Evolutionary conservation across 2,113 vertebrate genomes (phyloP).

Genomic region (Eleginops maclovinus): DNA sequence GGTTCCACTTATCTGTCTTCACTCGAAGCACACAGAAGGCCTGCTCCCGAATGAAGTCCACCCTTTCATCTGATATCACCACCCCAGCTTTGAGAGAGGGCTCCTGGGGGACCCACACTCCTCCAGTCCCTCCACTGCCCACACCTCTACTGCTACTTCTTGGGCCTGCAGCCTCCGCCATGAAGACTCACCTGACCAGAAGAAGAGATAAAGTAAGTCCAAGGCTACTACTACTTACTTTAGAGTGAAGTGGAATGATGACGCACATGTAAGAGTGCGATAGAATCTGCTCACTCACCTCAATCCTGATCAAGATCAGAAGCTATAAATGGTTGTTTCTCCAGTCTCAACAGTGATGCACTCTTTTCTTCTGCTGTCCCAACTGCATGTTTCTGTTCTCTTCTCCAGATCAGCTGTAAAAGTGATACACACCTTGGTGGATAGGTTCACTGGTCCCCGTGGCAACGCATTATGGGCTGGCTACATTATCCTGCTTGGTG

Average conservation of each 20-base stretch:
- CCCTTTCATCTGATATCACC: constrained; percentile 81
- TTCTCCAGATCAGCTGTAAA: constrained; percentile 47
- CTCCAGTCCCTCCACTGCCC: constrained; percentile 48
- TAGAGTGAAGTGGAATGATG: background rate
- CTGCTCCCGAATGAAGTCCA: constrained; percentile 85
- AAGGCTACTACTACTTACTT: background rate
- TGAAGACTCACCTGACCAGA: constrained; percentile 29
- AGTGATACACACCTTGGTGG: constrained; percentile 49
- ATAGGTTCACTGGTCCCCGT: constrained; percentile 26
- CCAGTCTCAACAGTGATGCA: background rate
- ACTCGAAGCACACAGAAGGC: constrained; percentile 82
- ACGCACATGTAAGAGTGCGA: background rate
- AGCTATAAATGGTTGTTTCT: constrained; percentile 3
- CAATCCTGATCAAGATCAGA: constrained; percentile 2
- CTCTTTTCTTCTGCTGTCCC: background rate
- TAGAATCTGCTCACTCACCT: constrained; percentile 32
- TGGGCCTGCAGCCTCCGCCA: constrained; percentile 61
- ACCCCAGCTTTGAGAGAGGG: constrained; percentile 71
- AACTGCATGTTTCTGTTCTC: constrained; percentile 7
- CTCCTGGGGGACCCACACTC: constrained; percentile 65
- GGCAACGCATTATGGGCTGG: constrained; percentile 16
- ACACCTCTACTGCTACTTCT: constrained; percentile 43
- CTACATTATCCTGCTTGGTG: constrained; percentile 26
- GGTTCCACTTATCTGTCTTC: constrained; percentile 88
- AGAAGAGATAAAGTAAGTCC: background rate